Evolutionary conservation across 92 coral and sea anemone species (phyloP), one percentile per base, ranked within the genome.

Genomic region (Phymanthus crucifer): DNA sequence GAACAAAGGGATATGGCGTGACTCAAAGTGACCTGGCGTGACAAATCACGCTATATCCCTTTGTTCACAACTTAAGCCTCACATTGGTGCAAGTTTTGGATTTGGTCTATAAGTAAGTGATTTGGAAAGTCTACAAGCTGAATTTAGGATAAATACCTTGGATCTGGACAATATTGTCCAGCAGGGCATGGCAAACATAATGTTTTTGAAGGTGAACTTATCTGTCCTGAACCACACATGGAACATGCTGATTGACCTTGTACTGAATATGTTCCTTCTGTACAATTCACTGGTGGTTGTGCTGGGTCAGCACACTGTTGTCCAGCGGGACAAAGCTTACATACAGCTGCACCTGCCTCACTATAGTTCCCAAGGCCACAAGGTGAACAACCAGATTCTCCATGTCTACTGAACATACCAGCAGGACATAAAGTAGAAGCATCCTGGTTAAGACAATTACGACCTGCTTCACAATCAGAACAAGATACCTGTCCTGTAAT

Each of bases 241-340:
- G 72, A 88, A 83, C 99, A 95, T 14, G 75, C 75, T 54, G 83
- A 76, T 78, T 95, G 92, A 36, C 96, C 94, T 32, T 76, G 82
- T 13, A 87, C 89, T 19, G 99, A 93, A 72, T 78, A 85, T n/a
- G 91, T 89, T 50, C 99, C 99, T 73, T 71, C 78, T 1, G 96
- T 86, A 35, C 99, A 95, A 72, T 89, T 93, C 12, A 95, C 96
- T 31, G 99, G 99, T 6, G 84, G 87, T 31, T 78, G 89, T 27
- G 89, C 90, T 7, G 96, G 85, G 61, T 88, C 91, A 18, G 91
- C 46, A 74, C 99, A 95, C 87, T 95, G 91, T 66, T 90, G 88
- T 27, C 99, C 99, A 4, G 94, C 99, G 4, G 99, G 99, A 58
- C 99, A 95, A 1, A 87, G 92, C 40, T 80, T 75, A 78, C 99